Evolutionary conservation across 2,888 invertebrate species (phyloP).

Genomic region (Acronicta alni): DNA sequence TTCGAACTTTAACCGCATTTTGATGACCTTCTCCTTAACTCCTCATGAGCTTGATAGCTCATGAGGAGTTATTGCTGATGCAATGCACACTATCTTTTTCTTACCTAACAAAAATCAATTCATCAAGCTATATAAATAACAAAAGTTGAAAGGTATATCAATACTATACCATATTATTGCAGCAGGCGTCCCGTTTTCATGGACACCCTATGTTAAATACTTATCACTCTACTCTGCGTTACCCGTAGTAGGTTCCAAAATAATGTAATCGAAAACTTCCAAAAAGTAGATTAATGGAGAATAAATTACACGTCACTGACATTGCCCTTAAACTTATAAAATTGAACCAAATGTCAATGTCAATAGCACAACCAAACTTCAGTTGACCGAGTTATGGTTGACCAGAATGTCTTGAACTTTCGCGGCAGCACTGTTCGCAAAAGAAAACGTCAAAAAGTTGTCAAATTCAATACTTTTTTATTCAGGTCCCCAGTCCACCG

Average conservation of each 20-base stretch:
- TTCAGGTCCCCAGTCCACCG: neutral
- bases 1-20: no score
- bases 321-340: conserved; percentile 52
- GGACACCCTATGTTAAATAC: no score
- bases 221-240: no score
- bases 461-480: neutral
- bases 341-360: conserved; percentile 51
- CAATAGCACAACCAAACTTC: conserved; percentile 23
- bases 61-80: no score
- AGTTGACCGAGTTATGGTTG: conserved; percentile 12
- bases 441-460: neutral
- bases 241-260: conserved; percentile 17
- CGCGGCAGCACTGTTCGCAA: neutral
- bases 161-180: no score
- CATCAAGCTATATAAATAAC: no score
- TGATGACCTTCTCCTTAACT: no score
- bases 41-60: no score
- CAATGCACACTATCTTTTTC: no score
- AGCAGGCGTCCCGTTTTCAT: no score
- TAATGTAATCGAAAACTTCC: conserved; percentile 18
- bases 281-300: conserved; percentile 46
- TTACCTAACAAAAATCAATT: no score
- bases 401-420: conserved; percentile 11
- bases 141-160: no score
- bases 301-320: conserved; percentile 45